Evolutionary conservation across 2,113 vertebrate genomes (phyloP).

Genomic region (Oryzias celebensis): DNA sequence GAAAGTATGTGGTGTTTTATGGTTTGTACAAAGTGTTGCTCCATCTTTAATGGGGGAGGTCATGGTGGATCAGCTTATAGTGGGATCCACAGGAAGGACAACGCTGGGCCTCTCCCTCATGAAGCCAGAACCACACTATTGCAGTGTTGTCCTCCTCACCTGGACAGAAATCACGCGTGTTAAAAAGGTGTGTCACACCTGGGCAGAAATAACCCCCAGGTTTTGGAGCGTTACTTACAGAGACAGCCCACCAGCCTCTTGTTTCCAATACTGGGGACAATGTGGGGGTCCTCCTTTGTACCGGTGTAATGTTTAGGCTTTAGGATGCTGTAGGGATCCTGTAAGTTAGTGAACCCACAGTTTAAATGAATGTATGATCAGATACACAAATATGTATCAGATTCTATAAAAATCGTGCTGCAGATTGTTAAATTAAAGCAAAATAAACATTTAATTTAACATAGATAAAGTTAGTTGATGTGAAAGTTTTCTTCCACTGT

Average conservation of each 20-base stretch:
- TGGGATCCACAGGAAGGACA: conserved; percentile 72
- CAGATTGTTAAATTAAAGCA: too few relatives aligned
- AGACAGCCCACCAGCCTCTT: conserved; percentile 75
- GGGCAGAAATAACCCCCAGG: neutral
- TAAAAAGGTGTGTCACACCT: neutral
- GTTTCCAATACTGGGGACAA: conserved; percentile 63
- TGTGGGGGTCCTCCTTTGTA: conserved; percentile 74
- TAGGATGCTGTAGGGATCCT: conserved; percentile 72
- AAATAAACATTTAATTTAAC: neutral
- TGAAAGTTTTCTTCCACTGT: too few relatives aligned
- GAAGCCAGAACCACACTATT: conserved; percentile 75
- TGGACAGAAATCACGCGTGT: conserved; percentile 12
- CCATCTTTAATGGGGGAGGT: conserved; percentile 66
- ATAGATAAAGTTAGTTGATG: neutral
- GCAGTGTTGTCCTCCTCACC: conserved; percentile 72
- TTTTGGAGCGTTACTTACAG: conserved; percentile 47
- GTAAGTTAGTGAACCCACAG: neutral
- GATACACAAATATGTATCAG: too few relatives aligned
- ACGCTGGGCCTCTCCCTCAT: conserved; percentile 68
- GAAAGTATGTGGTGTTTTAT: neutral
- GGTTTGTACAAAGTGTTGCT: neutral
- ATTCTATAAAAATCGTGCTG: too few relatives aligned
- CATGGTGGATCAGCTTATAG: conserved; percentile 67
- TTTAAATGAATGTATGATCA: too few relatives aligned
- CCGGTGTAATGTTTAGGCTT: conserved; percentile 67